phyloP scores from a whole-genome alignment of 2,888 invertebrate genomes.

The Entomobrya multifasciata region DNA sequence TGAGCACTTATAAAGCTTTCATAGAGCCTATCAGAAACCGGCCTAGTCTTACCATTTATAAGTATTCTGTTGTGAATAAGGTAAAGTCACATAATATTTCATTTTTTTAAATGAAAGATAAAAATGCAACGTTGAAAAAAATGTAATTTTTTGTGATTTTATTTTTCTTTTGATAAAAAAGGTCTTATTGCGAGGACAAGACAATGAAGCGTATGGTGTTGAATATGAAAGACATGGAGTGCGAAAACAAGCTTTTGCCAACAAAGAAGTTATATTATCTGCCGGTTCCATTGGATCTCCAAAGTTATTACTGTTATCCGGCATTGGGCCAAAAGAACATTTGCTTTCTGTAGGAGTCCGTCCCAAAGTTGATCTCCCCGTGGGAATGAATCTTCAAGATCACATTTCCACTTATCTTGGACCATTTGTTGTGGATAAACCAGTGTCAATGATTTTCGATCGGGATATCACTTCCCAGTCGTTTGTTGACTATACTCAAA shows the following conservation, averaged over 20 bases:
- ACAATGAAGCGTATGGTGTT: conserved; percentile 70
- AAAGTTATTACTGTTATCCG: conserved; percentile 73
- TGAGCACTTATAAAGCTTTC: conserved; percentile 73
- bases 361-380: conserved; percentile 73
- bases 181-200: conserved; percentile 64
- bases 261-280: conserved; percentile 70
- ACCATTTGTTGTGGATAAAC: conserved; percentile 74
- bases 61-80: conserved; percentile 76
- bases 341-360: conserved; percentile 14
- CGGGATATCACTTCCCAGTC: conserved; percentile 67
- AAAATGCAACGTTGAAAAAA: no score
- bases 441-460: conserved; percentile 72
- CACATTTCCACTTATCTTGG: conserved; percentile 60
- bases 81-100: conserved; percentile 40
- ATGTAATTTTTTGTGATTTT: no score
- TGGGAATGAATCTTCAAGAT: conserved; percentile 76
- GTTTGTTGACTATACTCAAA: conserved; percentile 46
- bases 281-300: conserved; percentile 74
- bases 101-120: no score
- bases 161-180: no score
- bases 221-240: conserved; percentile 71
- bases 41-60: conserved; percentile 72
- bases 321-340: conserved; percentile 68
- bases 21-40: conserved; percentile 71
- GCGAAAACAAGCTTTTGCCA: conserved; percentile 53